phyloP scores from a whole-genome alignment of 1,140 invertebrate species.

The Sycobia sp. region DNA sequence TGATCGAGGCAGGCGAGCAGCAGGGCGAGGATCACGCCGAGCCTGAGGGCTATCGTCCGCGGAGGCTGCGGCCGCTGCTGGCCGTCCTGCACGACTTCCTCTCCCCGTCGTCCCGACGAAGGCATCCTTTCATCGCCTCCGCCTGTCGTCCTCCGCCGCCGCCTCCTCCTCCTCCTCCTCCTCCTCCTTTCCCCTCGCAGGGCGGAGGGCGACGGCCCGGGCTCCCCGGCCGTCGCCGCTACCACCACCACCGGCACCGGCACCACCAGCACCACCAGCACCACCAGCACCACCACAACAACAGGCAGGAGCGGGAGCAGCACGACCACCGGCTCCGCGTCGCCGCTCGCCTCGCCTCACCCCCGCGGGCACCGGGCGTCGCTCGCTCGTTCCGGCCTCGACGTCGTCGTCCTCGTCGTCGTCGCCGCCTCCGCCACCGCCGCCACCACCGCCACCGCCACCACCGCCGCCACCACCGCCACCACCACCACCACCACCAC shows the following conservation, averaged over 20 bases:
- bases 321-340: too few species aligned
- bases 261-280: conserved; percentile 28
- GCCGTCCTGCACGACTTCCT: conserved; percentile 45
- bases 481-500: too few species aligned
- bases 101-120: conserved; percentile 52
- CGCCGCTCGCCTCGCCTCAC: too few species aligned
- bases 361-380: too few species aligned
- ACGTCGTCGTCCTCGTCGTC: not conserved
- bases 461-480: not conserved
- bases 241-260: conserved; percentile 1
- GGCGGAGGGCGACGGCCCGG: not conserved
- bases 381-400: too few species aligned
- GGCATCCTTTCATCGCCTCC: conserved; percentile 61
- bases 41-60: conserved; percentile 42
- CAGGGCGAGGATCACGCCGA: conserved; percentile 43
- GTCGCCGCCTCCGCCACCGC: too few species aligned
- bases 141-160: conserved; percentile 35
- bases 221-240: conserved; percentile 7
- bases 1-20: conserved; percentile 49
- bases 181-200: conserved; percentile 20
- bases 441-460: not conserved
- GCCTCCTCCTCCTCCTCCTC: conserved; percentile 11
- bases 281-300: too few species aligned
- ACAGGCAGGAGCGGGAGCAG: too few species aligned
- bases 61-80: conserved; percentile 32